Conservation (phyloP, 1,140 invertebrate species). For the Panagrolaimus sp. region DNA sequence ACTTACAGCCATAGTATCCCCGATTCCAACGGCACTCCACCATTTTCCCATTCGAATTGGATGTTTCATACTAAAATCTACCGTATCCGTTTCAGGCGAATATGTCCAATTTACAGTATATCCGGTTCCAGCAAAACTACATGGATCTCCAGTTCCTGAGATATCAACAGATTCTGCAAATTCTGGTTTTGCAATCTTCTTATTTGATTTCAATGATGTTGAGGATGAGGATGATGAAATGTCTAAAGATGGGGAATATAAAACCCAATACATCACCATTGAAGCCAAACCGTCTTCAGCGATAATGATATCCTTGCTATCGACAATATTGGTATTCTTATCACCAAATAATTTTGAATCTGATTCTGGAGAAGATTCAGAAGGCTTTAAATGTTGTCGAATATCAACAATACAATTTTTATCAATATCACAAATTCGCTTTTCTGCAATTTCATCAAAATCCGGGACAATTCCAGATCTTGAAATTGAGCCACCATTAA, state of each 20-base stretch:
- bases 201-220: too few species aligned
- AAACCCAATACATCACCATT: neutral
- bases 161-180: slow-evolving; percentile 47
- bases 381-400: too few species aligned
- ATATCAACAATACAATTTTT: slow-evolving; percentile 35
- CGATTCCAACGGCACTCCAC: slow-evolving; percentile 55
- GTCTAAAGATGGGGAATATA: neutral
- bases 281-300: neutral
- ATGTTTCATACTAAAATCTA: slow-evolving; percentile 48
- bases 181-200: slow-evolving; percentile 20
- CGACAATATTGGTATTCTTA: neutral
- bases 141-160: slow-evolving; percentile 46
- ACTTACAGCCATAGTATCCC: slow-evolving; percentile 47
- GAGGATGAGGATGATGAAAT: too few species aligned
- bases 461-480: slow-evolving; percentile 21
- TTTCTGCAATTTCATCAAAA: slow-evolving; percentile 21
- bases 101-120: slow-evolving; percentile 47
- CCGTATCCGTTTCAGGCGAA: slow-evolving; percentile 28
- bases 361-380: neutral
- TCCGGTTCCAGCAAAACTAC: slow-evolving; percentile 28
- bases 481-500: slow-evolving; percentile 6
- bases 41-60: slow-evolving; percentile 45
- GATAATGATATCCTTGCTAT: too few species aligned
- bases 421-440: slow-evolving; percentile 35
- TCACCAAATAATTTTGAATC: neutral